Base-by-base conservation (phyloP, 1,140 invertebrate species). In the Diachasmimorpha longicaudata region DNA sequence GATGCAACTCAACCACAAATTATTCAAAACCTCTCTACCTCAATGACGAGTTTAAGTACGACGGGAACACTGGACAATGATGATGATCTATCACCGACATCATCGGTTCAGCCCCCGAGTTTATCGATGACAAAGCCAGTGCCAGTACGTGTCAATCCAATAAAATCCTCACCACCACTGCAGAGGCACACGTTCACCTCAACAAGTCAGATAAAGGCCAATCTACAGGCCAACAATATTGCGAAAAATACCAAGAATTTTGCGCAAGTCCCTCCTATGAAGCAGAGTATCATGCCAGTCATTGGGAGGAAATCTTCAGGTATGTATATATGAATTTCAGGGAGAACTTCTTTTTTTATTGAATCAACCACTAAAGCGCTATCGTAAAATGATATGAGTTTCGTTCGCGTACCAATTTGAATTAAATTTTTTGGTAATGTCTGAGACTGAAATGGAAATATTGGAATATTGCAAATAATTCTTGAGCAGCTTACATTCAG, bases 121-220 rank as follows among this genome's bases (percentile, higher is more conserved):
- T 79, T 87, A 37, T 82, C 83, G 0, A 25, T 85, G 10, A 77
- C 83, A 8, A 89, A 89, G 80, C 85, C 88, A 1, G 81, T 84
- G 9, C 83, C 88, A 36, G 86, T 88, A 23, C 85, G 88, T 46
- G 86, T 88, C 74, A 85, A 88, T 78, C 85, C 87, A 0, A 85
- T 89, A 19, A 89, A 88, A 58, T 87, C 87, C 3, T 86, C 86
- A 4, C 85, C 87, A 0, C 84, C 86, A 0, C 81, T 87, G 44
- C 88, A 89, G 37, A 84, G 87, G 46, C 86, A 82, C 55, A 74
- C 84, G 16, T 85, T 89, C 58, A 85, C 85, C 6, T 81, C 87
- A 0, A 88, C 86, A 2, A 89, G 85, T 77, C 88, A 89, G 75
- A 87, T 88, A n/a, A 86, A 87, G 39, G 84, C 86, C 10, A 89